These are phyloP conservation scores for Bugulina stolonifera DNA, from an alignment of 2,888 invertebrate genomes.

Conservation along the genomic window DNA sequence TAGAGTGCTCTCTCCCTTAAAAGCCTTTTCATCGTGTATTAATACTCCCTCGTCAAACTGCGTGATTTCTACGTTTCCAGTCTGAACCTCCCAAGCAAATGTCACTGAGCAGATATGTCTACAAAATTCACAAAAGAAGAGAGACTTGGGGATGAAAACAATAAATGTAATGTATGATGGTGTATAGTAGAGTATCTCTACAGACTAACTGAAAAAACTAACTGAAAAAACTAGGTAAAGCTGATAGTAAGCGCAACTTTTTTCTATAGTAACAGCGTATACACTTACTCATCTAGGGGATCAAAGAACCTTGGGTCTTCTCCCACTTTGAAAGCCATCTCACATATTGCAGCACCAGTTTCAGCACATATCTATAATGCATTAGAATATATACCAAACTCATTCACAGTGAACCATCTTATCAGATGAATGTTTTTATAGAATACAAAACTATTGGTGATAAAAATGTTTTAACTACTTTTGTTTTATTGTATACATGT, in stretches of 20 bases:
- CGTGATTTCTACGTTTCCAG: background rate
- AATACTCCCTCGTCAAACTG: constrained; percentile 7
- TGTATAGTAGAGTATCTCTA: too few species aligned
- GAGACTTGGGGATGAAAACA: background rate
- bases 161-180: background rate
- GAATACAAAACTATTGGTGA: too few species aligned
- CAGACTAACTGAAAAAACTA: too few species aligned
- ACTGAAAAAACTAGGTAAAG: too few species aligned
- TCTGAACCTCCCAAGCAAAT: background rate
- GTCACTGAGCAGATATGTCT: constrained; percentile 21
- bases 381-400: too few species aligned
- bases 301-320: constrained; percentile 23
- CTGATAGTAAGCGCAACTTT: too few species aligned
- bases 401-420: too few species aligned
- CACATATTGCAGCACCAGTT: constrained; percentile 14
- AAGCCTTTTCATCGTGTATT: background rate
- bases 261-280: too few species aligned
- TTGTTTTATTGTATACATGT: too few species aligned
- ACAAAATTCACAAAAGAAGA: background rate
- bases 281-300: background rate
- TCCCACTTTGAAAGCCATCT: constrained; percentile 15
- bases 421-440: too few species aligned
- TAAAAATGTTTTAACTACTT: too few species aligned
- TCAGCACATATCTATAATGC: constrained; percentile 14
- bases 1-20: background rate